These are phyloP conservation scores for Equus przewalskii DNA, from an alignment of 2,113 vertebrate species.

Conservation along the genomic window DNA sequence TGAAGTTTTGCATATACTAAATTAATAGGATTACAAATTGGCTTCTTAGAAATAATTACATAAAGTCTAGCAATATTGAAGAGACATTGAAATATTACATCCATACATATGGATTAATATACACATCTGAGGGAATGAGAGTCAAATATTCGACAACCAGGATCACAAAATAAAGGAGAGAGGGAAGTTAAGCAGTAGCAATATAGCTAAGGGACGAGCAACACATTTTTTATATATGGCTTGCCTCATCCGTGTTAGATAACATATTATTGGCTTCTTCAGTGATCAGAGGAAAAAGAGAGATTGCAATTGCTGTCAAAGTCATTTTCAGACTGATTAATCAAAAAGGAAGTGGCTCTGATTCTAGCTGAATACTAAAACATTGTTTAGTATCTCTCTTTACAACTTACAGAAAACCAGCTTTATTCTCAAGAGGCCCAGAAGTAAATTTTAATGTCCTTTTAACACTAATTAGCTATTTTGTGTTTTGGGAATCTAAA, in stretches of 20 bases:
- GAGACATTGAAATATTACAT: neutral
- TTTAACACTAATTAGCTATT: neutral
- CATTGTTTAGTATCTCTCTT: neutral
- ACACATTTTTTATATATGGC: neutral
- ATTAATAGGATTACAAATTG: neutral
- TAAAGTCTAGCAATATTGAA: neutral
- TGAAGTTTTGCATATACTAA: neutral
- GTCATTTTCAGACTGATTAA: conserved; percentile 7
- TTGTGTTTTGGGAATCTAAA: conserved; percentile 18
- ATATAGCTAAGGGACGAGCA: neutral
- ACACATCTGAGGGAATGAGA: neutral
- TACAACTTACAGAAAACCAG: neutral
- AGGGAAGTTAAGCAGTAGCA: neutral
- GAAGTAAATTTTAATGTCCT: neutral
- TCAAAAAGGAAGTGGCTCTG: conserved; percentile 22
- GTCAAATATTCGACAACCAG: neutral
- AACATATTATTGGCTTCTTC: neutral
- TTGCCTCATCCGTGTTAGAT: neutral
- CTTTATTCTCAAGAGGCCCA: neutral
- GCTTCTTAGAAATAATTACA: neutral
- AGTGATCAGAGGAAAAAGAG: neutral
- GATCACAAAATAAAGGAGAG: neutral
- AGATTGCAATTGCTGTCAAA: neutral
- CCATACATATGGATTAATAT: neutral
- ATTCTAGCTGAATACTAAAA: conserved; percentile 2